phyloP scores from a whole-genome alignment of 2,113 vertebrate genomes.

The Thunnus maccoyii region DNA sequence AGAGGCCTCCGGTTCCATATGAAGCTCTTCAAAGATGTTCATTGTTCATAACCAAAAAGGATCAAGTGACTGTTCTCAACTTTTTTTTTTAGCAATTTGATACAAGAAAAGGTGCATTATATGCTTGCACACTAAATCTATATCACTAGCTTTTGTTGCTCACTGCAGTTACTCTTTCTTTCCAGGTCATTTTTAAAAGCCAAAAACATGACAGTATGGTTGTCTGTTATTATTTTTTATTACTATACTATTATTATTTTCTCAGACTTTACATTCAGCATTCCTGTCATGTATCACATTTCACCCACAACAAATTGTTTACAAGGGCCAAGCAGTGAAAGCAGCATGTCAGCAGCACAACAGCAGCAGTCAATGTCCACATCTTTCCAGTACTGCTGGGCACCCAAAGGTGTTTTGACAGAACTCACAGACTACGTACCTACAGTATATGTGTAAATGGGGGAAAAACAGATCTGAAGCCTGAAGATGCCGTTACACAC shows the following conservation, averaged over 20 bases:
- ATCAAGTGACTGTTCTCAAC: not conserved
- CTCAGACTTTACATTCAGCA: constrained; percentile 6
- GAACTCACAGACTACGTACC: not conserved
- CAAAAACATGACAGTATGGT: too few relatives aligned
- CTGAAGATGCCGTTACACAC: not conserved
- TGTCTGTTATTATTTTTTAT: too few relatives aligned
- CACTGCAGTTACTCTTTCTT: too few relatives aligned
- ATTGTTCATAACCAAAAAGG: not conserved
- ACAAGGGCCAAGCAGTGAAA: constrained; percentile 23
- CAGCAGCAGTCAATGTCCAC: constrained; percentile 3
- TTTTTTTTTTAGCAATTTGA: not conserved
- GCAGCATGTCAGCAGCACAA: not conserved
- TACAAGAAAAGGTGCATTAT: not conserved
- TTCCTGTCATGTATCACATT: constrained; percentile 18
- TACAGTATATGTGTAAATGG: too few relatives aligned
- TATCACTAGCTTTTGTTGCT: too few relatives aligned
- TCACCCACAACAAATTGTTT: constrained; percentile 23
- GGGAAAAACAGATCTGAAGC: too few relatives aligned
- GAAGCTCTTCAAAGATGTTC: not conserved
- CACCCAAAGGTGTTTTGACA: not conserved
- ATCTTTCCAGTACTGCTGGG: not conserved
- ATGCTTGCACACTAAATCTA: not conserved
- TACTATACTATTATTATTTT: too few relatives aligned
- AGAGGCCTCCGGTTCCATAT: not conserved
- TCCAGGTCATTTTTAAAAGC: too few relatives aligned